phyloP scores from a whole-genome alignment of 2,113 vertebrate species.

The Sarotherodon lohbergeri region DNA sequence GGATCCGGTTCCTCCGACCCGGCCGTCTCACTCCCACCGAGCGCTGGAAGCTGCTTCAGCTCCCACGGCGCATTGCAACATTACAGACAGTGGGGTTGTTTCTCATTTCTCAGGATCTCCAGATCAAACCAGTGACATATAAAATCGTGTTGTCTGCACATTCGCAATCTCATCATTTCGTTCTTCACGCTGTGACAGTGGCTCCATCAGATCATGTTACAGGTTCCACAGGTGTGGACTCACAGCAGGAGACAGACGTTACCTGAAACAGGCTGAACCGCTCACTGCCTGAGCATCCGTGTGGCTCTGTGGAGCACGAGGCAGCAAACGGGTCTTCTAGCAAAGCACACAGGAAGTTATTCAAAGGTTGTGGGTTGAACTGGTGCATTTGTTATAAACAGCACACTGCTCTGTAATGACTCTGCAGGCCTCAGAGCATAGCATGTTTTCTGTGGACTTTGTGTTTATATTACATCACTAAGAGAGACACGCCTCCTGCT shows the following conservation, averaged over 20 bases:
- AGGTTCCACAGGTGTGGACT: background rate
- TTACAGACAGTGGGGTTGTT: background rate
- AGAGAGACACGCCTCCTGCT: background rate
- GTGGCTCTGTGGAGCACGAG: background rate
- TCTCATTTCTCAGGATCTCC: rapidly evolving
- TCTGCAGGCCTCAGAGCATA: background rate
- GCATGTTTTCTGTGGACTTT: background rate
- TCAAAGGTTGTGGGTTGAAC: background rate
- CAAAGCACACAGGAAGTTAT: background rate
- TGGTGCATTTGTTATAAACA: rapidly evolving
- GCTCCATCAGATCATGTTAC: background rate
- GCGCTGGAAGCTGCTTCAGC: background rate
- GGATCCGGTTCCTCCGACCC: background rate
- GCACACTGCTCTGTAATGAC: background rate
- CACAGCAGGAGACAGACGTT: background rate
- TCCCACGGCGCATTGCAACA: background rate
- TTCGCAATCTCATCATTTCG: background rate
- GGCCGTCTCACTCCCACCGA: rapidly evolving
- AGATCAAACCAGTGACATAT: background rate
- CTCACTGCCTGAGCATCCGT: rapidly evolving
- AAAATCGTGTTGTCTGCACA: background rate
- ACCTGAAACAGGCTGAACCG: background rate
- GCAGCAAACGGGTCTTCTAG: too few relatives aligned
- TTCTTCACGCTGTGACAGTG: background rate
- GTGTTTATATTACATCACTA: constrained; percentile 14